A percentile compares a stretch with the other conserved stretches of the same genome.
These are phyloP conservation scores for Zygothrica quintamaculata DNA, from an alignment of 2,888 invertebrate species.

Conservation along the genomic window DNA sequence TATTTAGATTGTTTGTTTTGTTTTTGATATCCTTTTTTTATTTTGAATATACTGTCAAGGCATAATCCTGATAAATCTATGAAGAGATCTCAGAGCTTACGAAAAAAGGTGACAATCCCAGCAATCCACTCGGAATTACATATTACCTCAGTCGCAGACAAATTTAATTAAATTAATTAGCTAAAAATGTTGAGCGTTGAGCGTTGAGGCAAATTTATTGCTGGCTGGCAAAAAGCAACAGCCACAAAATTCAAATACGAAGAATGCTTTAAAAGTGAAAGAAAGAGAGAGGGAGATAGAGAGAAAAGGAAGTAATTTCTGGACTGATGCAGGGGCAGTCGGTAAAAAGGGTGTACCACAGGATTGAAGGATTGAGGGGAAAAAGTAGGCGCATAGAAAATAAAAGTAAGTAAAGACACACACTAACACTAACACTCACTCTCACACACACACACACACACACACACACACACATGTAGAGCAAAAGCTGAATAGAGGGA, in stretches of 20 bases:
- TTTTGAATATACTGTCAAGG: too few species aligned
- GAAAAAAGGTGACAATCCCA: constrained; percentile 50
- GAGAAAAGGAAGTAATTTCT: constrained; percentile 30
- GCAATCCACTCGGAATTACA: constrained; percentile 29
- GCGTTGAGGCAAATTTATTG: constrained; percentile 55
- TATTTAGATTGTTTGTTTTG: too few species aligned
- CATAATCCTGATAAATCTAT: constrained; percentile 43
- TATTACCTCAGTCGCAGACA: constrained; percentile 33
- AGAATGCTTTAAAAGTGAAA: constrained; percentile 54
- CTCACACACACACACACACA: constrained; percentile 20
- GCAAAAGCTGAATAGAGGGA: background rate
- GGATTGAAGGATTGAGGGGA: constrained; percentile 4
- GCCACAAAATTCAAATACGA: constrained; percentile 46
- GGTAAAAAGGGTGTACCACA: background rate
- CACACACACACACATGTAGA: constrained; percentile 5
- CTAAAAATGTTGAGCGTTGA: constrained; percentile 48
- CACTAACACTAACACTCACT: constrained; percentile 10
- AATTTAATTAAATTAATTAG: constrained; percentile 71
- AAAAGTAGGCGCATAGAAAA: constrained; percentile 68
- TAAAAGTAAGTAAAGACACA: constrained; percentile 65
- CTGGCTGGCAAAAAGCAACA: constrained; percentile 49
- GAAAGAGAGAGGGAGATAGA: background rate
- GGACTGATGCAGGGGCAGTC: constrained; percentile 19
- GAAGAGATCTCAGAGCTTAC: constrained; percentile 21
- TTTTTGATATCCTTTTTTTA: background rate